Evolutionary conservation across 2,888 invertebrate species (phyloP), one percentile per base, ranked within the genome.

Genomic region (Diaphora mendica): DNA sequence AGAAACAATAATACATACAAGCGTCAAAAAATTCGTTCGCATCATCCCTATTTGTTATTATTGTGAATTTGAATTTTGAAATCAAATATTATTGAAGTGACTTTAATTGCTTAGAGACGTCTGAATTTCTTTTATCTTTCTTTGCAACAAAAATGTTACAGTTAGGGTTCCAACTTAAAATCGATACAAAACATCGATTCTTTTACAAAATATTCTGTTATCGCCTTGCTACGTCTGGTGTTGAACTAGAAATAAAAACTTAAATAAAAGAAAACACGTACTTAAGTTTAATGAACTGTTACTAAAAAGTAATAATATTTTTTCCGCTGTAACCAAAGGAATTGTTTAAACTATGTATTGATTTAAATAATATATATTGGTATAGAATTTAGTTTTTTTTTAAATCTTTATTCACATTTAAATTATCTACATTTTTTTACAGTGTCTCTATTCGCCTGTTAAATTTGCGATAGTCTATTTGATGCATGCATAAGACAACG

Each of bases 81-180:
- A 3, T 39, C 8, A 3, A 20, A 3, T n/a, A n/a, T 48, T 48
- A 23, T 51, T 51, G 0, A 23, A 51, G 8, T 23, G 23, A 23
- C 0, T 62, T 26, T 62, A 15, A 62, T 1, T 4, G 15, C 17
- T 0, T 13, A 55, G n/a, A 15, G 17, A 30, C 30, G 30, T 30
- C 30, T 17, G 1, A 30, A 8, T 13, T 62, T 62, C 5, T 1
- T 59, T 15, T 15, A 44, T 59, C 33, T 30, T 68, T 39, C 0
- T 3, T 68, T 72, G 59, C 62, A 78, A 71, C 4, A 48, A 20
- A 66, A 13, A 44, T 44, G 62, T 59, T 70, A 70, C 35, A 66
- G 1, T 23, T 30, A 73, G 66, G 74, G 75, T 69, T 81, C 76
- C 76, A 82, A 82, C 79, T 75, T 67, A 73, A 64, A 77, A 79